These are phyloP conservation scores for Hirtodrosophila alboralis DNA, from an alignment of 2,888 invertebrate genomes.

Conservation along the genomic window DNA sequence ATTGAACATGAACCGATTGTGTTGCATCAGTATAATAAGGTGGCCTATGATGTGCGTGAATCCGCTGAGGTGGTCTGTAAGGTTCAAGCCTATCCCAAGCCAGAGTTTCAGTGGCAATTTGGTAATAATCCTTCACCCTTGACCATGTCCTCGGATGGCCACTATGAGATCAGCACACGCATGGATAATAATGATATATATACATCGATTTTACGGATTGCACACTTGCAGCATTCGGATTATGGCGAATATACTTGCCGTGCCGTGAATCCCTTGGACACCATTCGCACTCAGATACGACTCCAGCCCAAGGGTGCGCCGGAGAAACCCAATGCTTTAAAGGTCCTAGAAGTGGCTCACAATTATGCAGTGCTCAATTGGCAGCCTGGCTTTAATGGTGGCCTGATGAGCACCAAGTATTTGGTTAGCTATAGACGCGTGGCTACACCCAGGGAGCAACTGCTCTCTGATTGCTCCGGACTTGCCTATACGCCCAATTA, in stretches of 20 bases:
- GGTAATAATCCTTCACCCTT: constrained; percentile 90
- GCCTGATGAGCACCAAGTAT: constrained; percentile 92
- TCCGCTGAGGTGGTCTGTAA: constrained; percentile 93
- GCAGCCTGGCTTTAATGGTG: constrained; percentile 96
- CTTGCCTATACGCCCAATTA: constrained; percentile 41
- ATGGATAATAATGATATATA: constrained; percentile 93
- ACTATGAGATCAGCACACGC: constrained; percentile 92
- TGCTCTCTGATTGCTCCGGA: constrained; percentile 86
- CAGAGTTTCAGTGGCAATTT: constrained; percentile 96
- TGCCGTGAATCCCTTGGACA: constrained; percentile 93
- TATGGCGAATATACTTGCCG: constrained; percentile 96
- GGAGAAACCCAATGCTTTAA: constrained; percentile 90
- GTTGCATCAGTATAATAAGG: constrained; percentile 93
- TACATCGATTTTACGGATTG: constrained; percentile 90
- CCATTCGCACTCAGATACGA: constrained; percentile 89
- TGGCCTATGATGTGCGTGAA: constrained; percentile 93
- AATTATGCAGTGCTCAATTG: constrained; percentile 92
- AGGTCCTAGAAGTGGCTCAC: constrained; percentile 90
- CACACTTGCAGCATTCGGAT: constrained; percentile 90
- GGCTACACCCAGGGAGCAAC: constrained; percentile 86
- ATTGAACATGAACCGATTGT: constrained; percentile 96
- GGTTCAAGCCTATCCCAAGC: constrained; percentile 95
- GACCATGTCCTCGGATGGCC: constrained; percentile 92
- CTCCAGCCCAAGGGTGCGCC: constrained; percentile 94
- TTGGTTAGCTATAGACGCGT: constrained; percentile 92